These are phyloP conservation scores for Cynodonichthys magdalenae DNA, from an alignment of 2,797 vertebrate genomes.

Conservation along the genomic window DNA sequence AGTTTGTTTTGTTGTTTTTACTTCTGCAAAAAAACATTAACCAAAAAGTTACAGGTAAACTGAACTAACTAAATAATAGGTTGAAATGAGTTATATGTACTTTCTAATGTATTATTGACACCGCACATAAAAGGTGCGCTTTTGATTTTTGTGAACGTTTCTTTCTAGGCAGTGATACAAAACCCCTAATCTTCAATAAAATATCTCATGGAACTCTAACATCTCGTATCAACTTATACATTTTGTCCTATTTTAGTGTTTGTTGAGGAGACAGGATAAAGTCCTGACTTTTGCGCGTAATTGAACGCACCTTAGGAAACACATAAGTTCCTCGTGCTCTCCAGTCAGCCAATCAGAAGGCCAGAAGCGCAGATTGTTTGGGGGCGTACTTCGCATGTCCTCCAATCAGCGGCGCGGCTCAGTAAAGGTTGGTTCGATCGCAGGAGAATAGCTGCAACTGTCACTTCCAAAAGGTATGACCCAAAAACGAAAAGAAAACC, in stretches of 20 bases:
- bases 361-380: background rate
- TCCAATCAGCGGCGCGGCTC: constrained; percentile 53
- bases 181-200: no score
- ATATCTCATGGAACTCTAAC: no score
- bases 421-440: constrained; percentile 62
- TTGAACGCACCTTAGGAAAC: background rate
- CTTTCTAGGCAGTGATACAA: no score
- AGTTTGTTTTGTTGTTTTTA: background rate
- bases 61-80: background rate
- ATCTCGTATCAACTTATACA: no score
- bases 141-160: no score
- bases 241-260: no score
- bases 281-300: background rate
- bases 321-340: no score
- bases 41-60: background rate
- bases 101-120: no score
- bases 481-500: constrained; percentile 8
- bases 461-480: constrained; percentile 72
- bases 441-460: constrained; percentile 66
- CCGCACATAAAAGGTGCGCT: no score
- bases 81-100: no score
- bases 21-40: background rate
- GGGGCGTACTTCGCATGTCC: constrained; percentile 15
- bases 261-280: background rate
- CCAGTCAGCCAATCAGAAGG: constrained; percentile 45